Evolutionary conservation across 92 coral and sea anemone species (phyloP), one percentile per base, ranked within the genome.

Genomic region (Epizoanthus stellaris): DNA sequence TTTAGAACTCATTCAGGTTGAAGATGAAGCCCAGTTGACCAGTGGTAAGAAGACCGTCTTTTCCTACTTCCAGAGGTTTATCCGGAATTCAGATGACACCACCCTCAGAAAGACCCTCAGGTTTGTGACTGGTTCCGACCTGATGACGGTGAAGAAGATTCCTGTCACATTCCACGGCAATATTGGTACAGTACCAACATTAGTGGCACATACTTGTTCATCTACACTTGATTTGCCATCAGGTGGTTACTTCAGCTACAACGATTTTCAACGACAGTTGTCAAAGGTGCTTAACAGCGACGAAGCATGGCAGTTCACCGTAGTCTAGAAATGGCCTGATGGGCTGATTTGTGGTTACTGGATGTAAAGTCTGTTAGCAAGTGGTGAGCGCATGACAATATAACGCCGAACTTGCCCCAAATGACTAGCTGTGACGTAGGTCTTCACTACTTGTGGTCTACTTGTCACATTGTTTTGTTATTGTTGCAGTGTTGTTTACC

Each of bases 251-350:
- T n/a, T 13, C 36, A 85, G 88, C 58, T 85, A 73, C 69, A 64
- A 54, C 80, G 84, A 85, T 65, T 85, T 85, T 56, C 82, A 85
- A 52, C 42, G 82, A n/a, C 88, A 85, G 82, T n/a, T 85, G 75
- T 72, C 62, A 52, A 38, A 38, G 15, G 62, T 85, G 8, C 74
- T 85, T 17, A 85, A 74, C 82, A 85, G 81, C 73, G 34, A 52
- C n/a, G 81, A 72, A 73, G 81, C 87, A 30, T 84, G 87, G 87
- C 17, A 38, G 70, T 84, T 84, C 54, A 72, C 42, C 23, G 87
- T 84, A 8, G 62, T 84, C 15, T 61, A 80, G 53, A 47, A 47
- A 47, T 47, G 53, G 53, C 53, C 8, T 47, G 53, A 47, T 4
- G 53, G 53, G 53, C 53, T 47, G 53, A 47, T 47, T 5, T 47